Evolutionary conservation across 2,888 invertebrate species (phyloP).

Genomic region (Chrysolina haemoptera): DNA sequence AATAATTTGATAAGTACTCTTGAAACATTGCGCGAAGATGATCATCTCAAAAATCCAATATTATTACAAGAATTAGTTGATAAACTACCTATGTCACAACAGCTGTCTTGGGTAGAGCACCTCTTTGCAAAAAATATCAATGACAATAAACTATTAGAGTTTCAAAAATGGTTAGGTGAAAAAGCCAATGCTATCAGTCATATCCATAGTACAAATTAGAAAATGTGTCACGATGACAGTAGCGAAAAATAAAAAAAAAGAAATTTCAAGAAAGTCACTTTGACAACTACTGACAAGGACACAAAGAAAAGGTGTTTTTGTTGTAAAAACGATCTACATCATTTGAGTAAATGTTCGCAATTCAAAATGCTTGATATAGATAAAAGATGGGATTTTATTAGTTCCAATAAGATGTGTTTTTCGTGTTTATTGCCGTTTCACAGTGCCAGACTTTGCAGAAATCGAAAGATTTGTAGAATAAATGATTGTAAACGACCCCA

Average conservation of each 20-base stretch:
- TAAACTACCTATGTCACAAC: background rate
- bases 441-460: background rate
- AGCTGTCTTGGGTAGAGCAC: background rate
- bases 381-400: conserved; percentile 14
- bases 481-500: background rate
- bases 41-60: background rate
- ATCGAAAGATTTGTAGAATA: background rate
- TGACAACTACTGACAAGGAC: background rate
- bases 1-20: background rate
- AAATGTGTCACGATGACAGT: background rate
- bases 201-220: background rate
- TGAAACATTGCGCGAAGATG: background rate
- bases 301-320: background rate
- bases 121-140: background rate
- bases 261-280: too few relatives aligned
- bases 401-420: conserved; percentile 21
- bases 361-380: conserved; percentile 9
- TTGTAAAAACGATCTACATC: conserved; percentile 11
- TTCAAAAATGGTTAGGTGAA: conserved; percentile 17
- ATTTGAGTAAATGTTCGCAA: conserved; percentile 20
- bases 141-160: background rate
- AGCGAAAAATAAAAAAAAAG: background rate
- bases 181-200: conserved; percentile 9
- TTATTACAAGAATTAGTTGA: background rate
- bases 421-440: conserved; percentile 6